Evolutionary conservation across 2,113 vertebrate genomes (phyloP), one percentile per base, ranked within the genome.

Genomic region (Girardinichthys multiradiatus): DNA sequence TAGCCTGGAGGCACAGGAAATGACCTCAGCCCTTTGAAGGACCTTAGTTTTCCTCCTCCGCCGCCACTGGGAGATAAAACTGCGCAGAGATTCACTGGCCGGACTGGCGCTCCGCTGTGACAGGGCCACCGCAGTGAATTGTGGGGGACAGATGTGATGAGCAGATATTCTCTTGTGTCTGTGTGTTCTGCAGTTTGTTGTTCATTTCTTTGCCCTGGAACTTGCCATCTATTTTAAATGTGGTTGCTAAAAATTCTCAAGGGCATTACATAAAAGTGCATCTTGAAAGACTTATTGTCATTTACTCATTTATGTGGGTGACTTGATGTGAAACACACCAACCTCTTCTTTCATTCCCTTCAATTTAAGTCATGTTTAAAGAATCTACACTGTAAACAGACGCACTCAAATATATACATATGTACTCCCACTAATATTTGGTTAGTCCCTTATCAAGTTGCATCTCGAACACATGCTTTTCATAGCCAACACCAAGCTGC

Each of bases 1-100:
- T 86, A 93, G 89, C 92, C 33, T 83, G 79, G 89, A 95, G 94
- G 91, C 87, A 94, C 90, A 95, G 95, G 96, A 97, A 97, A 96
- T 96, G 94, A 96, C 95, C 96, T 92, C 58, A 74, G 37, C 83
- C 90, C 91, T 95, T 95, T 95, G 89, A 94, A 96, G 92, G 94
- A 93, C 94, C 92, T 95, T 93, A 89, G 91, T 93, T 96, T 96
- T n/a, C 48, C 48, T n/a, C 95, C 95, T 95, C 89, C 92, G 68
- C 74, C 76, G 27, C 82, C 61, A 80, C 90, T 84, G 92, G 90
- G 93, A 85, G 92, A 93, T 96, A 95, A 94, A 85, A 68, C 94
- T 90, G 82, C 78, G 90, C 91, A 91, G 94, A 90, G 91, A 93
- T 0, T 81, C 94, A 88, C 86, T 75, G 89, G 93, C 90, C 30